phyloP scores from a whole-genome alignment of 2,113 vertebrate species.

The Cisticola juncidis region DNA sequence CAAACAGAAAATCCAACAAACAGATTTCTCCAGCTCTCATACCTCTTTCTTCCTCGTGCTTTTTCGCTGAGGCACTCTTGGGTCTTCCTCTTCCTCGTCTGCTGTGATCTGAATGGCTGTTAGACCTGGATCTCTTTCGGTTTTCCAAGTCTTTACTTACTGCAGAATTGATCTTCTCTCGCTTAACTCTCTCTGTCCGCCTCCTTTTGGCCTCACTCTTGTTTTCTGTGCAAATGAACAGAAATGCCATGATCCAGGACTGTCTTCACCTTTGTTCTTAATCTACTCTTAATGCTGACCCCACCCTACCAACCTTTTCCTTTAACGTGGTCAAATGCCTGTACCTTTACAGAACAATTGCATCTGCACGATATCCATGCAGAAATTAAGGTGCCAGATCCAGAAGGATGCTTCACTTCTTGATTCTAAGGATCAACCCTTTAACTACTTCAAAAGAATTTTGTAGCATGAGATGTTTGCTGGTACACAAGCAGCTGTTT shows the following conservation, averaged over 20 bases:
- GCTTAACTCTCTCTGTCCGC: slow-evolving; percentile 90
- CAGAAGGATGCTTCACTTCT: not conserved
- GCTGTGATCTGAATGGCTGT: slow-evolving; percentile 93
- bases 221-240: slow-evolving; percentile 80
- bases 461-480: not conserved
- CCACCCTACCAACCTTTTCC: not conserved
- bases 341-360: not conserved
- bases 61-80: slow-evolving; percentile 90
- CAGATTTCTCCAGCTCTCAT: slow-evolving; percentile 26
- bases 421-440: not conserved
- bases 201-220: slow-evolving; percentile 91
- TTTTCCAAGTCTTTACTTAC: slow-evolving; percentile 90
- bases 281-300: not conserved
- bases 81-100: slow-evolving; percentile 91
- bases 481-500: not conserved
- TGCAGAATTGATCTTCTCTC: slow-evolving; percentile 88
- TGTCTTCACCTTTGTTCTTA: not conserved
- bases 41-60: slow-evolving; percentile 97
- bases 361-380: fast-evolving
- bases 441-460: not conserved
- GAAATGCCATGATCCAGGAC: slow-evolving; percentile 31
- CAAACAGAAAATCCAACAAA: not conserved
- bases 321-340: not conserved
- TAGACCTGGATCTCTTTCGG: slow-evolving; percentile 86
- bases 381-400: not conserved